Evolutionary conservation across 2,113 vertebrate genomes (phyloP).

Genomic region (Cyphomyrus discorhynchus): DNA sequence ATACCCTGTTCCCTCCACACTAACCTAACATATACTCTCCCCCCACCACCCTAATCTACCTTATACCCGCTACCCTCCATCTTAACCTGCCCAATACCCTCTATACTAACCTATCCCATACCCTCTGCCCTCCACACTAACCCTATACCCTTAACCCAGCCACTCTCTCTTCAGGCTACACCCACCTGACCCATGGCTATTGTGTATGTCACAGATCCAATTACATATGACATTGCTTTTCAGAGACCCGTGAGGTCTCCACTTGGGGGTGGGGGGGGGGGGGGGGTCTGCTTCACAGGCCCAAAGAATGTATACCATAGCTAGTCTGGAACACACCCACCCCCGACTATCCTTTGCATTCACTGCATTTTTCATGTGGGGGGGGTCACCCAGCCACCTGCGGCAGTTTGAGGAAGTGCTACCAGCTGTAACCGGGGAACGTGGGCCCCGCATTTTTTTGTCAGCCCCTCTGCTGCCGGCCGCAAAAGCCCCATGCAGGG

Average conservation of each 20-base stretch:
- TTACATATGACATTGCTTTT: not conserved
- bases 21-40: not conserved
- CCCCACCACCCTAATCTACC: not conserved
- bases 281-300: not conserved
- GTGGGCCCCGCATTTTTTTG: not conserved
- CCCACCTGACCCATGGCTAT: not conserved
- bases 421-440: not conserved
- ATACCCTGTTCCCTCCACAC: not conserved
- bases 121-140: not conserved
- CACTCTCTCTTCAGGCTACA: not conserved
- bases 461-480: not conserved
- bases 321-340: constrained; percentile 7
- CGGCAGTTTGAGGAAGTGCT: not conserved
- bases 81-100: not conserved
- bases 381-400: not conserved
- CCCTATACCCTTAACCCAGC: not conserved
- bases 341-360: constrained; percentile 5
- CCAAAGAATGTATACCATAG: not conserved
- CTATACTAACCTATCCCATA: not conserved
- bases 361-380: not conserved
- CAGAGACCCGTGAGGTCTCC: not conserved
- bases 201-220: not conserved
- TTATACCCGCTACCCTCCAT: not conserved
- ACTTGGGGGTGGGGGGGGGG: not conserved
- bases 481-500: not conserved